These are phyloP conservation scores for Paracanthobrama guichenoti DNA, from an alignment of 2,113 vertebrate species.

Conservation along the genomic window DNA sequence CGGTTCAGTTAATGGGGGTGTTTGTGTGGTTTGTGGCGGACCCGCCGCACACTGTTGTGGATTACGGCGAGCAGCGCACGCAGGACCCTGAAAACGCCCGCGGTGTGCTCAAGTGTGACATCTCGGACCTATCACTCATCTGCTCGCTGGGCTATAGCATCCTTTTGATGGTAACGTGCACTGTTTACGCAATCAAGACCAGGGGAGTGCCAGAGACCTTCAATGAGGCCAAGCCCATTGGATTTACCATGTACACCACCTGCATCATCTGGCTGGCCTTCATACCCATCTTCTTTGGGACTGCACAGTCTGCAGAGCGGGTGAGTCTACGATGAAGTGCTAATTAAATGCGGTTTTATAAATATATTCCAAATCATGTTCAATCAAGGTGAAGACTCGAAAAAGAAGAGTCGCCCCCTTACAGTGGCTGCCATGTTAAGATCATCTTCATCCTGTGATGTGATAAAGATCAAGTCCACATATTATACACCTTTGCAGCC, in stretches of 20 bases:
- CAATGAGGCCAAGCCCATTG: slow-evolving; percentile 98
- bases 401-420: too few relatives aligned
- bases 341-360: neutral
- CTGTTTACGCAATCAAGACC: slow-evolving; percentile 98
- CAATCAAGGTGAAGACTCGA: too few relatives aligned
- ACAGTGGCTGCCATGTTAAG: neutral
- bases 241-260: slow-evolving; percentile 98
- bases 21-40: slow-evolving; percentile 89
- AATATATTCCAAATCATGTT: too few relatives aligned
- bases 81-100: slow-evolving; percentile 86
- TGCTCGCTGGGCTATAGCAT: slow-evolving; percentile 98
- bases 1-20: slow-evolving; percentile 90
- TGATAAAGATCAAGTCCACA: neutral
- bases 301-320: slow-evolving; percentile 93
- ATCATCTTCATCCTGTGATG: neutral
- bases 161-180: slow-evolving; percentile 98
- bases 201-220: slow-evolving; percentile 96
- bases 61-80: slow-evolving; percentile 93
- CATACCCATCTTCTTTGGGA: slow-evolving; percentile 99
- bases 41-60: slow-evolving; percentile 90
- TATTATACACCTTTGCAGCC: neutral
- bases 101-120: slow-evolving; percentile 95
- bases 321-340: slow-evolving; percentile 75
- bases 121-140: slow-evolving; percentile 96
- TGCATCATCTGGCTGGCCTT: slow-evolving; percentile 99